phyloP scores from a whole-genome alignment of 1,140 invertebrate genomes.

The Eulimnadia texana region DNA sequence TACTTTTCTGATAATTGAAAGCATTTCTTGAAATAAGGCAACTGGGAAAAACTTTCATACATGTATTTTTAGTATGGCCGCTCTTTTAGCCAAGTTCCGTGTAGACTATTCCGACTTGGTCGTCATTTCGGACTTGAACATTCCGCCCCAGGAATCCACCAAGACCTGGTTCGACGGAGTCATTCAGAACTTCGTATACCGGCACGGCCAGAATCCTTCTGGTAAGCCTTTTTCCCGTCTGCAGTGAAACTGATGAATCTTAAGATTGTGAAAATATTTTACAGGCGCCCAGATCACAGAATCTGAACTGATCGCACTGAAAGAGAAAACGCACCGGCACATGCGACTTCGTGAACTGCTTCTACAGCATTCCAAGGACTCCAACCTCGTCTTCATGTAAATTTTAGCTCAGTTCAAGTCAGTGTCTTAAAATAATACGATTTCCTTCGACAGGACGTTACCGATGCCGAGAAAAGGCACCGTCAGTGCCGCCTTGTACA shows the following conservation, averaged over 20 bases:
- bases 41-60: too few species aligned
- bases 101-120: constrained; percentile 48
- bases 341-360: constrained; percentile 37
- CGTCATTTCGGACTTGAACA: constrained; percentile 44
- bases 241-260: too few species aligned
- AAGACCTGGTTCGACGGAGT: constrained; percentile 33
- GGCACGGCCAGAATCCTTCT: not conserved
- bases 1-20: too few species aligned
- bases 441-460: constrained; percentile 77
- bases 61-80: constrained; percentile 45
- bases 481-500: constrained; percentile 77
- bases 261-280: too few species aligned
- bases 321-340: constrained; percentile 42
- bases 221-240: too few species aligned
- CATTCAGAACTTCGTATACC: constrained; percentile 26
- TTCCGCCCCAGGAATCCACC: constrained; percentile 35
- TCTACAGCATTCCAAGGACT: constrained; percentile 35
- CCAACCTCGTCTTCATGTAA: constrained; percentile 43
- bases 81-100: constrained; percentile 46
- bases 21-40: too few species aligned
- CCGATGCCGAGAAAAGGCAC: constrained; percentile 82
- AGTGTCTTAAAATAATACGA: too few species aligned
- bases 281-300: constrained; percentile 29
- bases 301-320: constrained; percentile 34
- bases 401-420: too few species aligned